A percentile compares a stretch with the other conserved stretches of the same genome.
These are phyloP conservation scores for Acleris laterana DNA, from an alignment of 2,888 invertebrate genomes.

Conservation along the genomic window DNA sequence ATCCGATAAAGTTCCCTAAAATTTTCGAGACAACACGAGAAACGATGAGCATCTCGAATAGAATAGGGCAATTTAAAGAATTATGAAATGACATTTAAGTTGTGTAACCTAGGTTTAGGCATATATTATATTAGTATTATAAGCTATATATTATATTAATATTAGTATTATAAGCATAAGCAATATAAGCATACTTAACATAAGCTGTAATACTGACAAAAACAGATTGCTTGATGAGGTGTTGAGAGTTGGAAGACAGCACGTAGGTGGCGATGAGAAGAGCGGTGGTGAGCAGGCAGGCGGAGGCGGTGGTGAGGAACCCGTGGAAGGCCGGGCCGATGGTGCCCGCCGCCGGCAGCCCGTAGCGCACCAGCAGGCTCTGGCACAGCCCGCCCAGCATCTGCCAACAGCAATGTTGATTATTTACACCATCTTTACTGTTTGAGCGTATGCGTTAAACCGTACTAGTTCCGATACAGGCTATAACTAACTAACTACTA, in stretches of 20 bases:
- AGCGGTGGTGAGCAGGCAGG: slow-evolving; percentile 90
- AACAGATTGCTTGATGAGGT: slow-evolving; percentile 90
- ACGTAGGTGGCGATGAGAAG: slow-evolving; percentile 91
- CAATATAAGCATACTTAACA: background rate
- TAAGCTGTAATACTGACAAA: slow-evolving; percentile 86
- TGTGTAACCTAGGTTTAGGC: too few species aligned
- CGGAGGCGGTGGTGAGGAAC: slow-evolving; percentile 91
- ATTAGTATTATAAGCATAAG: too few species aligned
- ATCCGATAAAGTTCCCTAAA: too few species aligned
- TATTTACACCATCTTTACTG: background rate
- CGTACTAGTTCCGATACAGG: too few species aligned
- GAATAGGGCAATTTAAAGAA: too few species aligned
- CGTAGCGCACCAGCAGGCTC: slow-evolving; percentile 91
- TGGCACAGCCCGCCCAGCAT: slow-evolving; percentile 92
- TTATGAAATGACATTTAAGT: too few species aligned
- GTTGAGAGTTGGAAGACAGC: slow-evolving; percentile 90
- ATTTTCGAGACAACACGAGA: too few species aligned
- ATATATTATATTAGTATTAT: too few species aligned
- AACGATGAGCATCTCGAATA: too few species aligned
- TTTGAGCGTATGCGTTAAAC: background rate
- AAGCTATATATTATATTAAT: too few species aligned
- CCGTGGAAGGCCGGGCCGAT: slow-evolving; percentile 92
- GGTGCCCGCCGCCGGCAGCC: slow-evolving; percentile 87
- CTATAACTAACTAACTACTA: too few species aligned
- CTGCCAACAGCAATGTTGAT: slow-evolving; percentile 65